phyloP scores from a whole-genome alignment of 2,113 vertebrate genomes.

The Grallaria varia region DNA sequence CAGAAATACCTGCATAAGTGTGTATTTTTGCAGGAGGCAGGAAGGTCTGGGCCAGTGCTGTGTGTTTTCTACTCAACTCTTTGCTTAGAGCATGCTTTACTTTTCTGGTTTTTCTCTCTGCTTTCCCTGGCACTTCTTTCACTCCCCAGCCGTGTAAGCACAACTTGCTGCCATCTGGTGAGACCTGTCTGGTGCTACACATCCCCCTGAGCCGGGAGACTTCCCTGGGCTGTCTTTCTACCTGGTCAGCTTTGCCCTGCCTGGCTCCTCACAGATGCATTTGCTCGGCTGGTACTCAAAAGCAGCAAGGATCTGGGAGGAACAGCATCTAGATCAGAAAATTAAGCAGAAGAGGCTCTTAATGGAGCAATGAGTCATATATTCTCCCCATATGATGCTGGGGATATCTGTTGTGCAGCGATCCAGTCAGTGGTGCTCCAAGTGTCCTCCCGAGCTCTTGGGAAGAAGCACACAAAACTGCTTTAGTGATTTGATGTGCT shows the following conservation, averaged over 20 bases:
- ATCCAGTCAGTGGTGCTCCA: rapidly evolving
- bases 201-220: background rate
- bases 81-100: background rate
- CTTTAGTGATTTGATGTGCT: background rate
- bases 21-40: background rate
- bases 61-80: background rate
- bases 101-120: background rate
- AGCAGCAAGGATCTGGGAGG: background rate
- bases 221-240: background rate
- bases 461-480: background rate
- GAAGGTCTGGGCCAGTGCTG: background rate
- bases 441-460: background rate
- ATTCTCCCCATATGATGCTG: background rate
- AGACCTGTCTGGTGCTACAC: background rate
- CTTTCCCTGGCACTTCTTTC: background rate
- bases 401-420: background rate
- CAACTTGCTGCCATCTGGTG: background rate
- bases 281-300: background rate
- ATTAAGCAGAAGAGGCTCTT: background rate
- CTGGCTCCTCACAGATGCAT: rapidly evolving
- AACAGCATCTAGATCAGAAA: background rate
- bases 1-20: rapidly evolving
- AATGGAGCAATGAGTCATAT: background rate
- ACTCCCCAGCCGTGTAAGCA: background rate
- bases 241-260: rapidly evolving